A percentile compares a stretch with the other conserved stretches of the same genome.
Conservation (phyloP, 1,140 invertebrate genomes). For the Armadillidium nasatum region DNA sequence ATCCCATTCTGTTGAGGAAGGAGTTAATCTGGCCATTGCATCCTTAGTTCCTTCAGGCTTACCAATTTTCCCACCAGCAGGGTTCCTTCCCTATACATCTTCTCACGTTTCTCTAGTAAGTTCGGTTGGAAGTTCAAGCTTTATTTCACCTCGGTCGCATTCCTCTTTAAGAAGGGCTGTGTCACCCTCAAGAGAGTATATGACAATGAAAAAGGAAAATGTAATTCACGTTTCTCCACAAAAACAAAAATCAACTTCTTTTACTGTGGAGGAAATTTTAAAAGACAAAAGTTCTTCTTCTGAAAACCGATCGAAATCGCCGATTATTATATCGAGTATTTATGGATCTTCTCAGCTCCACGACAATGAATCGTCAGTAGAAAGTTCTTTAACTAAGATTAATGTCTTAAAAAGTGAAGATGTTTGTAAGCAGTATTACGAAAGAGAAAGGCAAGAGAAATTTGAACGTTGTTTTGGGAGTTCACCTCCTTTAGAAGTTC, state of each 20-base stretch:
- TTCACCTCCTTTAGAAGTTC: no score
- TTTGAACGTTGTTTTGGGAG: no score
- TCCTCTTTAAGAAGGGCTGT: background rate
- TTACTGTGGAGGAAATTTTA: slow-evolving; percentile 42
- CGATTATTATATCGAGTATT: background rate
- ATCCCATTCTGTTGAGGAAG: background rate
- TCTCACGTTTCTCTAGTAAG: background rate
- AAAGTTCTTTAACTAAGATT: background rate
- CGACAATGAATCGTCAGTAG: background rate
- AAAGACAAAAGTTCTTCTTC: slow-evolving; percentile 30
- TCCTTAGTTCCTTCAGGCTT: background rate
- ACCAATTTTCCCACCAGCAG: background rate
- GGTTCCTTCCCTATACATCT: background rate
- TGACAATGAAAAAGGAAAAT: no score
- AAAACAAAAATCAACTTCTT: slow-evolving; percentile 16
- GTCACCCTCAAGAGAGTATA: no score
- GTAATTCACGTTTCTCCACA: background rate
- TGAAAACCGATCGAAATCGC: background rate
- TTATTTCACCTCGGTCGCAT: background rate
- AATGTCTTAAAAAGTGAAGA: background rate
- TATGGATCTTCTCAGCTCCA: background rate
- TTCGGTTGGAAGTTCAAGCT: background rate
- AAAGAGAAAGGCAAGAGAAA: background rate
- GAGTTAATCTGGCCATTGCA: background rate
- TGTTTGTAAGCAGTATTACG: background rate